Evolutionary conservation across 2,797 vertebrate species (phyloP).

Genomic region (Anguilla anguilla): DNA sequence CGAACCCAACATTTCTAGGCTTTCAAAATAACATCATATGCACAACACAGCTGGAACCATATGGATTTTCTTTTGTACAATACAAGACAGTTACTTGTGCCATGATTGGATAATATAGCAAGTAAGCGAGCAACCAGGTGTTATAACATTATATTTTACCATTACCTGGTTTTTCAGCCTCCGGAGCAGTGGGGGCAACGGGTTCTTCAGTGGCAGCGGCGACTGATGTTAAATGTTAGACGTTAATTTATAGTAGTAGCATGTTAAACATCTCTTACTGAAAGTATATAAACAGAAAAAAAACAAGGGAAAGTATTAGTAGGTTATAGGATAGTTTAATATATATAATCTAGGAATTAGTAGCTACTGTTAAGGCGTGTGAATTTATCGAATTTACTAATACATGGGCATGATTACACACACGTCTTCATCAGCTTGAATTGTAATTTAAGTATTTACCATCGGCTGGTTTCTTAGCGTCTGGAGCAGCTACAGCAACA

Average conservation of each 20-base stretch:
- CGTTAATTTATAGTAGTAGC: slow-evolving; percentile 16
- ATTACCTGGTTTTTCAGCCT: slow-evolving; percentile 8
- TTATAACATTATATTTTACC: background rate
- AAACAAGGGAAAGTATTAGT: background rate
- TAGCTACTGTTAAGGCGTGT: background rate
- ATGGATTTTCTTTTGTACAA: background rate
- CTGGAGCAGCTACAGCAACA: background rate
- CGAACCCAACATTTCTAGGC: too few species aligned
- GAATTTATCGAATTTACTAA: background rate
- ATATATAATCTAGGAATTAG: background rate
- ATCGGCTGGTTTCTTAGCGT: slow-evolving; percentile 23
- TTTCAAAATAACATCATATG: too few species aligned
- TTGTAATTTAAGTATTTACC: slow-evolving; percentile 23
- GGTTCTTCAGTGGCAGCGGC: slow-evolving; percentile 31
- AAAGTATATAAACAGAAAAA: background rate
- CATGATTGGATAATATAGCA: background rate
- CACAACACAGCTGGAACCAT: background rate
- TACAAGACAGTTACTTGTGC: background rate
- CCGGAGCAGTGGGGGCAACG: slow-evolving; percentile 13
- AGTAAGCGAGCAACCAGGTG: background rate
- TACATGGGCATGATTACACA: background rate
- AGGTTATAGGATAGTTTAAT: background rate
- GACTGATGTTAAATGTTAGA: slow-evolving; percentile 30
- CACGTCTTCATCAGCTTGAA: background rate
- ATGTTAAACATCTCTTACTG: background rate